Base-by-base conservation (phyloP, 1,140 invertebrate genomes). In the Bombus pascuorum region DNA sequence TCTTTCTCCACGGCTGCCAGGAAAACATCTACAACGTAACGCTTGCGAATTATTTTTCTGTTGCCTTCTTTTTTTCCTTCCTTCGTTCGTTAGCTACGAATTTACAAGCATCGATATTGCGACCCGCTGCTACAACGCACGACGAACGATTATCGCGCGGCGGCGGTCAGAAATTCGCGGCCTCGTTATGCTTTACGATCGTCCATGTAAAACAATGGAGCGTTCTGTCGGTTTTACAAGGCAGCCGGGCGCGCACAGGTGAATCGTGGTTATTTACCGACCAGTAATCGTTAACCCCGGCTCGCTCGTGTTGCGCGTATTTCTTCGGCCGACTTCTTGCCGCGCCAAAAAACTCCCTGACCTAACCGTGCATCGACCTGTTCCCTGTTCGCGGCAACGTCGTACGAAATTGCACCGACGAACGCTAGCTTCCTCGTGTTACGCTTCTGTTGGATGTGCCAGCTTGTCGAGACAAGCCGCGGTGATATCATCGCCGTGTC, bases 251-350 rank as follows among this genome's bases (percentile, higher is more conserved):
- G 32, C 89, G 87, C 88, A 90, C 93, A 93, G 92, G 89, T 93
- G 91, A 89, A 92, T 88, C 90, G 81, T n/a, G 86, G 78, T 90
- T 92, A 92, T 94, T 93, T 94, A 94, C 91, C 91, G 90, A 87
- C 83, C 91, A 92, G 93, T 93, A 93, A 93, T 93, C 92, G 93
- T 94, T 92, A 92, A 94, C 87, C 84, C 85, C 59, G 66, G 85
- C 85, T 86, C 83, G 86, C 79, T 78, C 66, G 59, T 57, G 75
- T 71, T 71, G 34, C 66, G 70, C 44, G 81, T 70, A 47, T 70
- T 37, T 47, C 32, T 32, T 53, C 77, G 25, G 22, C 12, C 12
- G 3, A 2, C 44, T 34, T 34, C 59, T 59, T 39, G 22, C 39
- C 28, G 42, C 15, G n/a, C 9, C 15, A 13, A 65, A 79, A 79